Percentiles rank a stretch among this genome's conserved stretches.
These are phyloP conservation scores for Pachycephus smyrnensis DNA, from an alignment of 2,888 invertebrate species.

Conservation along the genomic window DNA sequence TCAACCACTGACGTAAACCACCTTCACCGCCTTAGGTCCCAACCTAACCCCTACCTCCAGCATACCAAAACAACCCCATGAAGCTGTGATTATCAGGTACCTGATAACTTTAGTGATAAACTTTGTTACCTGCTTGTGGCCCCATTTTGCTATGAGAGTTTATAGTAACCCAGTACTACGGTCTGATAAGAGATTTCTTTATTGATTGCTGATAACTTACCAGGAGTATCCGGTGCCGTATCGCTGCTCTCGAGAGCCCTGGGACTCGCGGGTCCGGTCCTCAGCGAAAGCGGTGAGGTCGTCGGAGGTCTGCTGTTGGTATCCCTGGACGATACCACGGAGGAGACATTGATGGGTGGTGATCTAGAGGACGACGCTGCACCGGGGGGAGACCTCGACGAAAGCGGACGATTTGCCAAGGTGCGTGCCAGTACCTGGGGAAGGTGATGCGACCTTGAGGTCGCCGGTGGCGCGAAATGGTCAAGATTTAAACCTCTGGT, in stretches of 20 bases:
- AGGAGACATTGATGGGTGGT: constrained; percentile 34
- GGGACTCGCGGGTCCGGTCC: constrained; percentile 46
- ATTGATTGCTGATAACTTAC: constrained; percentile 29
- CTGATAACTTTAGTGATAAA: not conserved
- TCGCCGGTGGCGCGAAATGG: constrained; percentile 58
- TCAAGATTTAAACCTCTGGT: constrained; percentile 69
- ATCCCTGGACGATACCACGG: constrained; percentile 38
- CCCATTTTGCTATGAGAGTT: not conserved
- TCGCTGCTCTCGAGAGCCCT: constrained; percentile 47
- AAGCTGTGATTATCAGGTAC: not conserved
- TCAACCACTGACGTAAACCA: constrained; percentile 2
- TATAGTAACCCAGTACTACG: not conserved
- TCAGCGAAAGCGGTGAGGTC: constrained; percentile 42
- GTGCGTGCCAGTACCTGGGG: constrained; percentile 24
- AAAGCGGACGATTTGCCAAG: constrained; percentile 63
- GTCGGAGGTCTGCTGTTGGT: constrained; percentile 30
- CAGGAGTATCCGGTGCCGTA: constrained; percentile 49
- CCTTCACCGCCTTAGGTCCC: not conserved
- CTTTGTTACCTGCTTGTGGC: not conserved
- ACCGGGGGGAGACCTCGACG: constrained; percentile 55
- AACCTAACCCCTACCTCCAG: not conserved
- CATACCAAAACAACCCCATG: not conserved
- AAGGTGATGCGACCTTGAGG: constrained; percentile 39
- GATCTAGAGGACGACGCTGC: constrained; percentile 59
- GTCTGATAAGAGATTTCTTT: not conserved